Conservation (phyloP, 2,888 invertebrate genomes). For the Agonopterix alstromeriana region DNA sequence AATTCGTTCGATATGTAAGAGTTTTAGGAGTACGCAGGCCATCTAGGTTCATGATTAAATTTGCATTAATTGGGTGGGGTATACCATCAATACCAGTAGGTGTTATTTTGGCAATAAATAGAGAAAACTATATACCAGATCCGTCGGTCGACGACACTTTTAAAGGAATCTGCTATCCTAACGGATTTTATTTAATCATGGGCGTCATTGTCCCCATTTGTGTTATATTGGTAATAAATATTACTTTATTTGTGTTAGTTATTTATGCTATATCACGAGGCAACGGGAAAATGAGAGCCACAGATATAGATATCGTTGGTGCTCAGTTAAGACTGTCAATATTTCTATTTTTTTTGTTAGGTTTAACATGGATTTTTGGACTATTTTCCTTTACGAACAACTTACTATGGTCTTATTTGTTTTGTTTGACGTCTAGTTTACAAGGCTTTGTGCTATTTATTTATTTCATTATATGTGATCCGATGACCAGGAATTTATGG, state of each 20-base stretch:
- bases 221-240: constrained; percentile 68
- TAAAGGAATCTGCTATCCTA: constrained; percentile 69
- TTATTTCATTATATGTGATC: constrained; percentile 77
- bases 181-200: constrained; percentile 61
- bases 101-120: constrained; percentile 55
- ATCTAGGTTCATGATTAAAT: constrained; percentile 78
- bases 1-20: constrained; percentile 81
- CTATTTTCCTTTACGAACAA: constrained; percentile 69
- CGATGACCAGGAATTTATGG: constrained; percentile 72
- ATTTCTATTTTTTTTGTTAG: constrained; percentile 77
- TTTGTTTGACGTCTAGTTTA: constrained; percentile 78
- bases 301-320: constrained; percentile 50
- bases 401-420: constrained; percentile 76
- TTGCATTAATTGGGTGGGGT: constrained; percentile 80
- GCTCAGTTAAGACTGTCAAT: constrained; percentile 75
- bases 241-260: constrained; percentile 72
- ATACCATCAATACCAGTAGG: constrained; percentile 74
- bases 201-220: constrained; percentile 73
- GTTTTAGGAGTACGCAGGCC: constrained; percentile 78
- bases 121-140: constrained; percentile 60
- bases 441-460: constrained; percentile 79
- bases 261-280: constrained; percentile 69
- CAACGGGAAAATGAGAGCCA: constrained; percentile 62
- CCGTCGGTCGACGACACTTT: constrained; percentile 6
- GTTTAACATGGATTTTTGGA: constrained; percentile 79